Evolutionary conservation across 2,888 invertebrate species (phyloP), one percentile per base, ranked within the genome.

Genomic region (Criorhina ranunculi): DNA sequence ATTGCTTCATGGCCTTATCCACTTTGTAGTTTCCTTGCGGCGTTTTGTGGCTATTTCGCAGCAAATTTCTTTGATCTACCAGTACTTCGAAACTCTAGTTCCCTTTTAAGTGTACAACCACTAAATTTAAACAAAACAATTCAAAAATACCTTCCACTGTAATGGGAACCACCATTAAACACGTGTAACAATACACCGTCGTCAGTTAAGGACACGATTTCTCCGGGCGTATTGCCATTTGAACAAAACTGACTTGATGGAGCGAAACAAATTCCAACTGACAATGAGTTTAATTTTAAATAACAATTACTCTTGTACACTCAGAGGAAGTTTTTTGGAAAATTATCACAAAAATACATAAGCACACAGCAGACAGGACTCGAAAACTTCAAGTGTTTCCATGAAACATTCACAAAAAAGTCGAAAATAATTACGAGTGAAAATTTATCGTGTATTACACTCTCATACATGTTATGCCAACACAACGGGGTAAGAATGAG

Each of bases 371-470:
- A 37, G 24, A 12, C 31, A 17, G 11, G n/a, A 12, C n/a, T 33
- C 2, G n/a, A 11, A 40, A 29, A 72, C 35, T 72, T 70, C 12
- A 72, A 31, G 59, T 24, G 57, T 66, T 76, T 76, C n/a, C 46
- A 37, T 35, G n/a, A 46, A 75, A 37, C 44, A 55, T 44, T 11
- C 15, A 8, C 17, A 35, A 12, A 42, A 11, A 33, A 29, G 40
- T 1, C 9, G 29, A 46, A 64, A 67, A 59, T 76, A 76, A 76
- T 76, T 76, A 66, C 75, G 57, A 49, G 66, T 46, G 49, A 59
- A 66, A 76, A 75, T 64, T 75, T 37, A 31, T 66, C 66, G 6
- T 40, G 40, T 66, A 40, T 29, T 19, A 55, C 73, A 55, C 29
- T 37, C 35, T 37, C 24, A 55, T 53, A 29, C 37, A 49, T 60